Conservation (phyloP, 2,113 vertebrate species). For the Carettochelys insculpta region DNA sequence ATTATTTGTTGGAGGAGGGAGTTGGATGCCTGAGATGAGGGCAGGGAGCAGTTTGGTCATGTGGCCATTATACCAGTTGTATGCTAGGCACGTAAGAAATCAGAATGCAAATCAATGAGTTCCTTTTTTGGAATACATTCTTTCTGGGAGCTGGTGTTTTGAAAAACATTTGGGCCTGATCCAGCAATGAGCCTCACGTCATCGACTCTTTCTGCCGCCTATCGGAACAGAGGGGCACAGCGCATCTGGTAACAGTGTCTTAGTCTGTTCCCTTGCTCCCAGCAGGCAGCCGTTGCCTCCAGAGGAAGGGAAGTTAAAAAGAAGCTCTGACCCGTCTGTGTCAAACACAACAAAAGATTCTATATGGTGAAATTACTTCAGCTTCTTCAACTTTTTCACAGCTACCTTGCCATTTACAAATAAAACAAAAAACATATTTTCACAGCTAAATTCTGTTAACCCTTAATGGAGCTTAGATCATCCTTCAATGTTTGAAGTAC, state of each 20-base stretch:
- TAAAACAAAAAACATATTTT: conserved; percentile 42
- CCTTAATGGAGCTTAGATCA: not conserved
- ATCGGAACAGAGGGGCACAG: not conserved
- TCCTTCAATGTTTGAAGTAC: not conserved
- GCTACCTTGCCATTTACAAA: conserved; percentile 20
- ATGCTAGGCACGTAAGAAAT: not conserved
- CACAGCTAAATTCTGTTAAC: conserved; percentile 52
- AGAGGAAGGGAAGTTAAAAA: not conserved
- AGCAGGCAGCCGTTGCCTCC: not conserved
- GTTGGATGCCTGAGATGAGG: not conserved
- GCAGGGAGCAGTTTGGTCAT: not conserved
- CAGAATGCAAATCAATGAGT: not conserved
- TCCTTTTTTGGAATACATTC: not conserved
- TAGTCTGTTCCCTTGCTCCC: not conserved
- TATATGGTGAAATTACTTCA: conserved; percentile 45
- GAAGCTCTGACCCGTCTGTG: not conserved
- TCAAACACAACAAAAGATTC: not conserved
- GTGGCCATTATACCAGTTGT: not conserved
- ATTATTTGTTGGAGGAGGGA: not conserved
- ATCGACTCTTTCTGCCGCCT: not conserved
- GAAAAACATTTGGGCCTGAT: not conserved
- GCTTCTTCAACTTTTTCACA: conserved; percentile 15
- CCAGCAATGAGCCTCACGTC: not conserved
- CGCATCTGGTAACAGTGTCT: not conserved
- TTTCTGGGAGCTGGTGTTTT: not conserved